phyloP scores from a whole-genome alignment of 2,113 vertebrate genomes.

The Dolichallabes microphthalmus region DNA sequence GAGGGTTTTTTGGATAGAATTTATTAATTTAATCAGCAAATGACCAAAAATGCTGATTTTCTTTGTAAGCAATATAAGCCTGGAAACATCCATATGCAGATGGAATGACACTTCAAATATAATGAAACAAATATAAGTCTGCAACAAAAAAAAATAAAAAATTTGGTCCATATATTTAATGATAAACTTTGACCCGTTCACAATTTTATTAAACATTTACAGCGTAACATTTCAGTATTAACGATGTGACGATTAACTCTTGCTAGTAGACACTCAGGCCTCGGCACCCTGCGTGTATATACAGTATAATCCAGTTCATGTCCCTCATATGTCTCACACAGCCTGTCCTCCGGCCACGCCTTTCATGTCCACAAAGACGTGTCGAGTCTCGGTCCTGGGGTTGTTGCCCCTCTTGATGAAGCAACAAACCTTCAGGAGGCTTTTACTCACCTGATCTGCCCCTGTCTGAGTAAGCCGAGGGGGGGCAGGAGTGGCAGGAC shows the following conservation, averaged over 20 bases:
- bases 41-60: not conserved
- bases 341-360: conserved; percentile 69
- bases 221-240: not conserved
- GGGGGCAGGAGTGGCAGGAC: conserved; percentile 8
- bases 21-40: not conserved
- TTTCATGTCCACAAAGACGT: conserved; percentile 71
- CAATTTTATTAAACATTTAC: not conserved
- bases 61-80: not conserved
- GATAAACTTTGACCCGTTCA: not conserved
- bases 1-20: not conserved
- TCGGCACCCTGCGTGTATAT: not conserved
- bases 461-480: not conserved
- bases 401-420: conserved; percentile 59
- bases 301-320: not conserved
- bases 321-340: conserved; percentile 67
- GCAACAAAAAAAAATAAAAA: too few relatives aligned
- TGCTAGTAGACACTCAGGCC: not conserved
- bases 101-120: not conserved
- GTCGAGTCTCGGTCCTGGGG: conserved; percentile 70
- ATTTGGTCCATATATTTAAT: not conserved
- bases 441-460: conserved; percentile 58
- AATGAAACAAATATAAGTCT: too few relatives aligned
- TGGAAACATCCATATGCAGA: not conserved
- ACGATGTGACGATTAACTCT: not conserved
- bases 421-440: conserved; percentile 82